These are phyloP conservation scores for Argyrosomus regius DNA, from an alignment of 2,797 vertebrate species.

Conservation along the genomic window DNA sequence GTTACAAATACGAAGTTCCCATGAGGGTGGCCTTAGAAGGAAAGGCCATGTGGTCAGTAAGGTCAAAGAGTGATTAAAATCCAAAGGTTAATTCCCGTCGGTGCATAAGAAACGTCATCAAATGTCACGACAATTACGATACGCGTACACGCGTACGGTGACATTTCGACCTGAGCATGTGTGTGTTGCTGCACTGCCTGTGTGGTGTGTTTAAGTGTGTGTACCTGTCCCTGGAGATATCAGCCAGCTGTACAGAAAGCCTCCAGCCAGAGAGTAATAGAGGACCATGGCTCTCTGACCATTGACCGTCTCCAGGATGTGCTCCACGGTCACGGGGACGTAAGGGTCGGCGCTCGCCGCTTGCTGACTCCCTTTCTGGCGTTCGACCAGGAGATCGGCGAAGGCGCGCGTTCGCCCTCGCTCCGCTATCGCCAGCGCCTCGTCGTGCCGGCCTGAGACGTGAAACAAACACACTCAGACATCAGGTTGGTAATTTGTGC, in stretches of 20 bases:
- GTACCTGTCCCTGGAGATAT: conserved; percentile 94
- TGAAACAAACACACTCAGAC: neutral
- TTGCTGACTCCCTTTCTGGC: conserved; percentile 91
- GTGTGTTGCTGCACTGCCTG: neutral
- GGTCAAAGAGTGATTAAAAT: conserved; percentile 26
- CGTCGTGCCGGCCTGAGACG: conserved; percentile 87
- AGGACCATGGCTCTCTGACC: conserved; percentile 92
- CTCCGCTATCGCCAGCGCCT: conserved; percentile 95
- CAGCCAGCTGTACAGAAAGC: conserved; percentile 98
- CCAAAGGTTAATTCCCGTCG: neutral
- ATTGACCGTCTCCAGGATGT: conserved; percentile 93
- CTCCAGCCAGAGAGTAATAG: conserved; percentile 95
- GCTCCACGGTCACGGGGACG: conserved; percentile 92
- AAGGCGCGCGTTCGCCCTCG: conserved; percentile 94
- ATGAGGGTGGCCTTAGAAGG: neutral
- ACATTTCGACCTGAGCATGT: conserved; percentile 1
- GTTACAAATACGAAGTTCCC: neutral
- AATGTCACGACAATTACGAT: conserved; percentile 28
- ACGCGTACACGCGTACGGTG: neutral
- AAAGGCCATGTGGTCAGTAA: conserved; percentile 2
- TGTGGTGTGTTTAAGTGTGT: conserved; percentile 15
- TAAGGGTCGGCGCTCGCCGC: conserved; percentile 87
- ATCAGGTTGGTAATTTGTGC: conserved; percentile 25
- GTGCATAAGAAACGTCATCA: conserved; percentile 38
- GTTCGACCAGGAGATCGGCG: conserved; percentile 94